phyloP scores from a whole-genome alignment of 1,140 invertebrate species.

The Ephestia elutella region DNA sequence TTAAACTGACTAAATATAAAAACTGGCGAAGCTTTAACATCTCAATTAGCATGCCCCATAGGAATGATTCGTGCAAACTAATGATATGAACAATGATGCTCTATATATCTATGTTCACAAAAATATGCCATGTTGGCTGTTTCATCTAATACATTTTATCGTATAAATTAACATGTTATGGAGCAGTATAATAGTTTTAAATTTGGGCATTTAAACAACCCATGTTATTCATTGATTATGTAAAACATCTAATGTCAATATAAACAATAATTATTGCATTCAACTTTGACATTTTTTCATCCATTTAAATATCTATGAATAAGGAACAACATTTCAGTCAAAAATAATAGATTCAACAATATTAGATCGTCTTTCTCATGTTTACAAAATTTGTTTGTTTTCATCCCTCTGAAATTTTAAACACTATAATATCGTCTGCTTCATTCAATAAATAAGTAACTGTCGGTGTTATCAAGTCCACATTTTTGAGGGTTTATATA shows the following conservation, averaged over 20 bases:
- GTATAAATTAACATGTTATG: background rate
- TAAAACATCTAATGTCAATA: slow-evolving; percentile 9
- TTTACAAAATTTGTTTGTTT: background rate
- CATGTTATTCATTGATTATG: background rate
- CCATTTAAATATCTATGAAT: slow-evolving; percentile 5
- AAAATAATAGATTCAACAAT: slow-evolving; percentile 23
- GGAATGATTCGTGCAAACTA: slow-evolving; percentile 75
- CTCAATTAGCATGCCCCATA: slow-evolving; percentile 41
- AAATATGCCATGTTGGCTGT: slow-evolving; percentile 31
- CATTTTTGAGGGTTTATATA: background rate
- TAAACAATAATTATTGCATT: slow-evolving; percentile 23
- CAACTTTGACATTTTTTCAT: background rate
- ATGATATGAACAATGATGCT: slow-evolving; percentile 53
- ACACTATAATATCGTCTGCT: no score
- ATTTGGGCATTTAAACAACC: background rate
- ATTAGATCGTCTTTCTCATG: background rate
- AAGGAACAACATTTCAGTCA: slow-evolving; percentile 39
- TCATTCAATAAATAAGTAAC: no score
- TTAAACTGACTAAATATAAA: no score
- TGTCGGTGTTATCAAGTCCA: no score
- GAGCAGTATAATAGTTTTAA: background rate
- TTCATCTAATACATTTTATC: background rate
- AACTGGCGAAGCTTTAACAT: slow-evolving; percentile 10
- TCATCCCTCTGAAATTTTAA: background rate
- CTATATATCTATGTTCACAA: slow-evolving; percentile 30